Evolutionary conservation across 2,888 invertebrate species (phyloP).

Genomic region (Mechanitis messenoides): DNA sequence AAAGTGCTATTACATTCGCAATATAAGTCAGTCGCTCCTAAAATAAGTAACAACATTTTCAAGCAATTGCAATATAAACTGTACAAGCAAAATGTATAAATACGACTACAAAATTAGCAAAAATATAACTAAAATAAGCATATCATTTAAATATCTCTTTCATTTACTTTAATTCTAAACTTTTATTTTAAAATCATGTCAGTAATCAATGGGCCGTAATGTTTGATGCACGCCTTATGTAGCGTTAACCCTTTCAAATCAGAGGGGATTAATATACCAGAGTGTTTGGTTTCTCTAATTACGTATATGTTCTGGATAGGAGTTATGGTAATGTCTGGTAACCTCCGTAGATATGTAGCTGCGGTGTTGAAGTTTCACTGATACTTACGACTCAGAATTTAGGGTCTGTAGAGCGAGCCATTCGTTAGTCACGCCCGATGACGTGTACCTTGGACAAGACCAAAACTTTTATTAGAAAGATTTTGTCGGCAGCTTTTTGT

Average conservation of each 20-base stretch:
- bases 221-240: constrained; percentile 51
- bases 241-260: constrained; percentile 62
- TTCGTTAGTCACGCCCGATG: constrained; percentile 76
- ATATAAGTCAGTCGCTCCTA: background rate
- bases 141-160: constrained; percentile 16
- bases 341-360: constrained; percentile 58
- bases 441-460: constrained; percentile 77
- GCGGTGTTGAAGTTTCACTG: constrained; percentile 56
- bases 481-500: constrained; percentile 53
- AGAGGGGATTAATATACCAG: constrained; percentile 67
- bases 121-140: background rate
- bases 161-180: constrained; percentile 41
- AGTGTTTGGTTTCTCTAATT: constrained; percentile 68
- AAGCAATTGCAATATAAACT: background rate
- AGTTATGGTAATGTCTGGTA: constrained; percentile 72
- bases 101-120: constrained; percentile 2
- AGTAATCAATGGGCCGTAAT: constrained; percentile 47
- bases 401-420: constrained; percentile 77
- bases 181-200: constrained; percentile 40
- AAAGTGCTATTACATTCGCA: too few species aligned
- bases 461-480: constrained; percentile 75
- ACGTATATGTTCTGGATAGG: constrained; percentile 61
- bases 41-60: background rate
- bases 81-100: background rate
- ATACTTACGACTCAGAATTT: constrained; percentile 76